Evolutionary conservation across 1,140 invertebrate genomes (phyloP).

Genomic region (Trachymyrmex septentrionalis): DNA sequence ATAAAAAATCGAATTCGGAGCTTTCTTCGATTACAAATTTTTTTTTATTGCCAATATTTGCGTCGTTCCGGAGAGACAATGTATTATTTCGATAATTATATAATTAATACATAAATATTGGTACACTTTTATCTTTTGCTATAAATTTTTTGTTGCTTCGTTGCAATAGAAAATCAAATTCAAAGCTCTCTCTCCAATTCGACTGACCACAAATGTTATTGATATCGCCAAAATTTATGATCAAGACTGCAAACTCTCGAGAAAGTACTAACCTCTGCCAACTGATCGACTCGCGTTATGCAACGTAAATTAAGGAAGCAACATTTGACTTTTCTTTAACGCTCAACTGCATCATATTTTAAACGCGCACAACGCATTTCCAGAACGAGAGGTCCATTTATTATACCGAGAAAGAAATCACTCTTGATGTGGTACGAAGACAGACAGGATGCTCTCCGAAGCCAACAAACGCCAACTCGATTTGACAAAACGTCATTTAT

Average conservation of each 20-base stretch:
- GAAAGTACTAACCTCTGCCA: neutral
- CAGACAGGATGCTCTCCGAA: neutral
- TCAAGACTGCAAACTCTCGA: neutral
- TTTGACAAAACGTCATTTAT: constrained; percentile 39
- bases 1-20: too few relatives aligned
- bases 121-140: neutral
- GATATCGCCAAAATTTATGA: neutral
- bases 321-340: constrained; percentile 9
- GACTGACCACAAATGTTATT: neutral
- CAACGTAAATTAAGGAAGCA: neutral
- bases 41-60: too few relatives aligned
- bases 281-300: neutral
- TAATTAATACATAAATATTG: neutral
- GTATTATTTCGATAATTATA: neutral
- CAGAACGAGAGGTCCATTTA: neutral
- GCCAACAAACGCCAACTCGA: neutral
- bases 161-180: neutral
- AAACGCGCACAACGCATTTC: neutral
- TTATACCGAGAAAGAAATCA: constrained; percentile 1
- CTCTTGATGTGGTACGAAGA: neutral
- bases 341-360: neutral
- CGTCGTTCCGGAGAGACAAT: too few relatives aligned
- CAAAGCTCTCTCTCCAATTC: neutral
- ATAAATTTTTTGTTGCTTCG: neutral
- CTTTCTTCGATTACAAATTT: too few relatives aligned